Evolutionary conservation across 2,888 invertebrate genomes (phyloP).

Genomic region (Ptychoptera contaminata): DNA sequence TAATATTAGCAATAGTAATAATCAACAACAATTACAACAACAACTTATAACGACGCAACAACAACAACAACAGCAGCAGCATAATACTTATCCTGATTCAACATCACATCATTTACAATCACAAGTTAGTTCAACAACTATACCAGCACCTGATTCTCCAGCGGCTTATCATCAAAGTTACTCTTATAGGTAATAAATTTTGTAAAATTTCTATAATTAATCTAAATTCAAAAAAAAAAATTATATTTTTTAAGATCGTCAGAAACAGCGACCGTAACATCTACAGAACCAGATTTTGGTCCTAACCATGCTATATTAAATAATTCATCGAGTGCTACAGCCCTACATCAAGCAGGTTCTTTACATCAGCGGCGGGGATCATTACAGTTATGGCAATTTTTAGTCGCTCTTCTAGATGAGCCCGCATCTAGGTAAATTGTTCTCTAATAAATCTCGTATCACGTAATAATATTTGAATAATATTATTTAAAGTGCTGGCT

Average conservation of each 20-base stretch:
- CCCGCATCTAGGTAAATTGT: constrained; percentile 33
- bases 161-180: not conserved
- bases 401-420: constrained; percentile 65
- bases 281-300: constrained; percentile 4
- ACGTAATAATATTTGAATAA: not conserved
- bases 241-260: not conserved
- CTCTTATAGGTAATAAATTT: not conserved
- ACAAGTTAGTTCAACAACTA: constrained; percentile 2
- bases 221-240: not conserved
- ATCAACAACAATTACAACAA: no score
- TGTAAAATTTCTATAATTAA: not conserved
- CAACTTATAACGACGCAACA: not conserved
- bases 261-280: constrained; percentile 2
- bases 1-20: no score
- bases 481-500: constrained; percentile 44
- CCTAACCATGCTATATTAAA: not conserved
- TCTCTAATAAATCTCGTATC: not conserved
- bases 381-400: constrained; percentile 88
- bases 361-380: constrained; percentile 58
- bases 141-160: not conserved
- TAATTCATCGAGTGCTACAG: not conserved
- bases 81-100: constrained; percentile 12
- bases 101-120: constrained; percentile 7
- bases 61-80: constrained; percentile 14
- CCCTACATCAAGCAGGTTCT: constrained; percentile 16